Base-by-base conservation (phyloP, 2,888 invertebrate species). In the Torymus aiolomorphi region DNA sequence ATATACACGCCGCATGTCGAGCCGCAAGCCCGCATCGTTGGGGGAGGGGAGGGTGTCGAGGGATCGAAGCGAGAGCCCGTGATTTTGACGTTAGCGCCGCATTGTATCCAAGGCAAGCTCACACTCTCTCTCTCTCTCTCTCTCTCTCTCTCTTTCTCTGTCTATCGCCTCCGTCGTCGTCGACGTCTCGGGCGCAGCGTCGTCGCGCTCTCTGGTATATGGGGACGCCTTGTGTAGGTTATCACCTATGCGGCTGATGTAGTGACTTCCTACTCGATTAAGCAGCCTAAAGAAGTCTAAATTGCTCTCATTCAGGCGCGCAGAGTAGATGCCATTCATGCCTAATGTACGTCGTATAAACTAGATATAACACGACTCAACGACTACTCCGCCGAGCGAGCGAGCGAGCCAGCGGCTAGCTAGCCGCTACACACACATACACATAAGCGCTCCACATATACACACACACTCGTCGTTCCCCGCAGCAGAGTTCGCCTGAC, bases 311-410 rank as follows among this genome's bases (percentile, higher is more conserved):
- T 90, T 90, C 88, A 90, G 89, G 88, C 87, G 88, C 86, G 86
- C 88, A 86, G 89, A 90, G 89, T 88, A 90, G 90, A 89, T 90
- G 90, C 90, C 90, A 90, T 90, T 90, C 90, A 90, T 90, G 89
- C 87, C 89, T 80, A 82, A 82, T 82, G 82, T 82, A 90, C 90
- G 89, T 89, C 90, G 90, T 88, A 90, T 90, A 89, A 90, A 89
- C 89, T 89, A 88, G 89, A 88, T 90, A 88, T 90, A 90, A 89
- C 89, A 88, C 88, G 88, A 88, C 88, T 89, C 86, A 88, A 88
- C 88, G 85, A 85, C 83, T 80, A 83, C 84, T 81, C 80, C 83
- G 84, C 85, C 42, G 20, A 70, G 75, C 80, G 42, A 42, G 42
- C 42, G 42, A 42, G 31, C 31, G 5, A 31, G 31, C 31, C 8